Conservation (phyloP, 2,797 vertebrate species). For the Halcyon leucocephala region DNA sequence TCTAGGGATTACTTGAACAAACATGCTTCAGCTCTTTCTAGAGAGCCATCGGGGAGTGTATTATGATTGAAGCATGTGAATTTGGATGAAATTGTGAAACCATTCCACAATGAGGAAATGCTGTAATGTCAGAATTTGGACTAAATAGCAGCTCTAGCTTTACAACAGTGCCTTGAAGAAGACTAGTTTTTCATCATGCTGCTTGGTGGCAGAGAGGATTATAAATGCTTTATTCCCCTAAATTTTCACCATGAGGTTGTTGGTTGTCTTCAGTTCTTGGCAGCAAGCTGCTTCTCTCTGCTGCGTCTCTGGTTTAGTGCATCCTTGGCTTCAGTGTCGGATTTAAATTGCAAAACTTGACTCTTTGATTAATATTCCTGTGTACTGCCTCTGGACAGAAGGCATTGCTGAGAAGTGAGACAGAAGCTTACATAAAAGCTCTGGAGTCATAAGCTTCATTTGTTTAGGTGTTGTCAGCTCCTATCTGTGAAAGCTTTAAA, state of each 20-base stretch:
- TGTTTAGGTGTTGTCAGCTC: neutral
- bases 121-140: neutral
- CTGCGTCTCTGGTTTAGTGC: neutral
- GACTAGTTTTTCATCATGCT: neutral
- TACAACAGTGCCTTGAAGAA: neutral
- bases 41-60: neutral
- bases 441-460: neutral
- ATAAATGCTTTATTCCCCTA: neutral
- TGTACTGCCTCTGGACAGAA: neutral
- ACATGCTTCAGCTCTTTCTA: neutral
- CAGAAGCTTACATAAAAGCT: neutral
- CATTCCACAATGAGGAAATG: neutral
- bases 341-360: neutral
- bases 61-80: neutral
- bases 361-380: neutral
- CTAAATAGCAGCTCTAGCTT: neutral
- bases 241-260: neutral
- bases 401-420: neutral
- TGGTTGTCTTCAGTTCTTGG: neutral
- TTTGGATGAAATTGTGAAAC: neutral
- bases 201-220: neutral
- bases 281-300: neutral
- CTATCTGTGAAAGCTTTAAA: neutral
- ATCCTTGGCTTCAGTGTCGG: neutral
- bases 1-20: neutral